A percentile compares a stretch with the other conserved stretches of the same genome.
Evolutionary conservation across 2,113 vertebrate species (phyloP).

Genomic region (Eurypyga helias): DNA sequence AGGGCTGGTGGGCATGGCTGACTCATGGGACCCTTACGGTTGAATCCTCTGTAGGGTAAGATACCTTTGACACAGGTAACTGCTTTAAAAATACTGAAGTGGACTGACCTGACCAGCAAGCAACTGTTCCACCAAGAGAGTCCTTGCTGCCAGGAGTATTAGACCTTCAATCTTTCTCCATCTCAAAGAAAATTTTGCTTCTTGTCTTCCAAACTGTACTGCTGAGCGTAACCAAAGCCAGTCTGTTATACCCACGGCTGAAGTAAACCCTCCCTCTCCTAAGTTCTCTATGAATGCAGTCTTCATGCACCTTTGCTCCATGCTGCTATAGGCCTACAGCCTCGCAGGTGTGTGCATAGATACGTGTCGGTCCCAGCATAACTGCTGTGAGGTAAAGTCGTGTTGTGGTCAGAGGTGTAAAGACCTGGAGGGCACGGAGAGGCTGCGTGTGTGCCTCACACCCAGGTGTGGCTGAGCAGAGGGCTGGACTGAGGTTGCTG

Average conservation of each 20-base stretch:
- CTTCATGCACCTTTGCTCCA: neutral
- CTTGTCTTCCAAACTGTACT: neutral
- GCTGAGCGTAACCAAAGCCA: neutral
- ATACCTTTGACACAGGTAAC: neutral
- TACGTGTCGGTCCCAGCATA: neutral
- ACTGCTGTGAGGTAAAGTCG: neutral
- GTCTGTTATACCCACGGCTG: neutral
- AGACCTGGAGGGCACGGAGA: neutral
- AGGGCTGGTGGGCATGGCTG: neutral
- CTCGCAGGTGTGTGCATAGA: accelerated
- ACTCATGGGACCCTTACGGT: neutral
- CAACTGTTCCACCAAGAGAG: neutral
- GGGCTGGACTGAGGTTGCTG: neutral
- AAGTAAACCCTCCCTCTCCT: neutral
- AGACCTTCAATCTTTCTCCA: neutral
- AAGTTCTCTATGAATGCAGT: accelerated
- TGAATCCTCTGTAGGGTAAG: neutral
- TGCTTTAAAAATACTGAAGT: neutral
- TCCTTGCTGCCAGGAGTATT: neutral
- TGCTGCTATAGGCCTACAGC: accelerated
- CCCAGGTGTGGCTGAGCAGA: neutral
- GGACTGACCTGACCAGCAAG: neutral
- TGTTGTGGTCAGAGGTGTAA: neutral
- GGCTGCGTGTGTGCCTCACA: neutral
- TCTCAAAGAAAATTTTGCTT: neutral